Evolutionary conservation across 2,113 vertebrate genomes (phyloP), one percentile per base, ranked within the genome.

Genomic region (Vidua macroura): DNA sequence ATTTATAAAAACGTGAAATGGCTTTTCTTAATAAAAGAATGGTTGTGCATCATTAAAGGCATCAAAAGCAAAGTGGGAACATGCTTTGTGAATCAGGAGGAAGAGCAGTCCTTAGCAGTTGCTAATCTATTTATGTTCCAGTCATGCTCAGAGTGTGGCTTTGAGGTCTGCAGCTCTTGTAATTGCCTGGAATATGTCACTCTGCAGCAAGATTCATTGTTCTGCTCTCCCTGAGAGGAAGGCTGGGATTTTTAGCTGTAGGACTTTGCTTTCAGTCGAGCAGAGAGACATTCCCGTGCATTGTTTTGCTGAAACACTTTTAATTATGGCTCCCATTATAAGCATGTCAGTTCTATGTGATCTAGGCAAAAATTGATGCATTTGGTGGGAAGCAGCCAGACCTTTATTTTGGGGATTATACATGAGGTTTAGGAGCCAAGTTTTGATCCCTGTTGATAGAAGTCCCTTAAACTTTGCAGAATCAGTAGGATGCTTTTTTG

Each of bases 51-150:
- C 84, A 44, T 62, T 85, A 85, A 77, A 79, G 82, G 75, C 70
- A 79, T 69, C 84, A 63, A 86, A 87, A 80, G 58, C 2, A 0
- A 88, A 90, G 53, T 48, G 75, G 78, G 70, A 95, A 70, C 76
- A 31, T n/a, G 41, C 80, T 95, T 91, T 84, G 73, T 68, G 63
- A 83, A 90, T 81, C 35, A 11, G 68, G 84, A 93, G 94, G 88
- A 95, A 90, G 84, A 92, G 70, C 82, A 69, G 20, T 83, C 63
- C 86, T 90, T 80, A 80, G 91, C 60, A 80, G 78, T 74, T 85
- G 81, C 67, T 88, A 94, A 95, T 95, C 77, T 90, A 53, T 91
- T 94, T 95, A 91, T 90, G 91, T 87, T 91, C 41, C 87, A 94
- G 91, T 90, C 74, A 37, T 91, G 89, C 70, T 92, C 87, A 48